Evolutionary conservation across 92 coral and sea anemone species (phyloP), one percentile per base, ranked within the genome.

Genomic region (Umimayanthus kanabou): DNA sequence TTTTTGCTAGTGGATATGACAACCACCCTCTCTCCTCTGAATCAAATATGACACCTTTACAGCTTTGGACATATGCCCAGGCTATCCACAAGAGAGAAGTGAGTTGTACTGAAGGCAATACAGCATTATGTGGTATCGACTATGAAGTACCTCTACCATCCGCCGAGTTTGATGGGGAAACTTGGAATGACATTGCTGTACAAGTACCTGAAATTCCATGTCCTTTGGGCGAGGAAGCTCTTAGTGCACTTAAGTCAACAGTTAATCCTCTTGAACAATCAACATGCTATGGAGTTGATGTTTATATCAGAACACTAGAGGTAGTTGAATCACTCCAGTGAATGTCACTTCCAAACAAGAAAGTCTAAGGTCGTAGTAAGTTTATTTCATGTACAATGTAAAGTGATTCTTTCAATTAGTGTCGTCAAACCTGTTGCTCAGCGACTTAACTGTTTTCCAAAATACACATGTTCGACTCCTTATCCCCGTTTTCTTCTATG

Each of bases 61-160:
- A 93, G 76, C 96, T 93, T 2, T 93, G 96, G 96, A 23, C 87
- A 7, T 90, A 89, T 89, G 93, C 94, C 53, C 94, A 47, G 7
- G 7, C 67, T 23, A 49, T 29, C 10, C 15, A 53, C 16, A 66
- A 77, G 15, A 45, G 81, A 43, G 58, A 50, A 26, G 9, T 2
- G 3, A 45, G 33, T 14, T 26, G 14, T 49, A 7, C 55, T 40
- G 80, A 76, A 5, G 81, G 23, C 11, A 77, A 77, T 53, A 49
- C 58, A 22, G 37, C 58, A 22, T 15, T 13, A n/a, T 77, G 30
- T 45, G 65, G 81, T 16, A 77, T 77, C 23, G 58, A 49, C 20
- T 77, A 77, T 72, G 81, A 88, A 30, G 94, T 92, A n/a, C 94
- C 94, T 58, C 74, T 81, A 15, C 92, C 94, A 10, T 89, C 90